A percentile compares a stretch with the other conserved stretches of the same genome.
Conservation (phyloP, 2,113 vertebrate species). For the Choloepus hoffmanni region DNA sequence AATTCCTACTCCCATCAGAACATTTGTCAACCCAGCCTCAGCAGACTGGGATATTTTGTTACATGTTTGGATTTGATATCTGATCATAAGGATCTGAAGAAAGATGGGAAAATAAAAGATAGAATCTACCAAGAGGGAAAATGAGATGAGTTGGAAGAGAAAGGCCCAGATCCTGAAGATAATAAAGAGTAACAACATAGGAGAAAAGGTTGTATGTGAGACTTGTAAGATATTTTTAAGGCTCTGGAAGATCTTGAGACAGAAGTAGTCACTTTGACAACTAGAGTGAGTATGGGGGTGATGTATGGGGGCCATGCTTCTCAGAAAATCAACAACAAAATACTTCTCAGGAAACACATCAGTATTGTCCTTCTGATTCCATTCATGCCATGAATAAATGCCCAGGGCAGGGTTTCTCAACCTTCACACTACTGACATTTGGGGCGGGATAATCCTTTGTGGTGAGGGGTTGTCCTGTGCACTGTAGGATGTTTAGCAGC, state of each 20-base stretch:
- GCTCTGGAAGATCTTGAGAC: background rate
- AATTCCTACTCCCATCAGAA: background rate
- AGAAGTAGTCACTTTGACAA: background rate
- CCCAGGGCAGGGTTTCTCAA: background rate
- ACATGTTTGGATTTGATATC: background rate
- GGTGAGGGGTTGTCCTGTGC: accelerated
- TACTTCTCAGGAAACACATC: background rate
- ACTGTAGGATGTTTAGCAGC: background rate
- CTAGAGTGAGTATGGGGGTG: background rate
- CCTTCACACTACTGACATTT: background rate
- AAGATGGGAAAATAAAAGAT: background rate
- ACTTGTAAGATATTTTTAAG: background rate
- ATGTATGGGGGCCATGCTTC: background rate
- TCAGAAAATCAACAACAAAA: background rate
- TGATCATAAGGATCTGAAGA: background rate
- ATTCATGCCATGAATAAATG: background rate
- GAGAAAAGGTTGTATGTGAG: background rate
- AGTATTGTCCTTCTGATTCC: background rate
- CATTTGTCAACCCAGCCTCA: background rate
- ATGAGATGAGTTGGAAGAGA: background rate
- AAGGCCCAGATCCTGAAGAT: background rate
- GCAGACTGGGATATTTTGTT: background rate
- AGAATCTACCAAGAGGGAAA: background rate
- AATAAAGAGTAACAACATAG: background rate
- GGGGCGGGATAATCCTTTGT: background rate